Percentiles rank a stretch among this genome's conserved stretches.
Conservation (phyloP, 2,888 invertebrate genomes). For the Onthophagus sagittarius region DNA sequence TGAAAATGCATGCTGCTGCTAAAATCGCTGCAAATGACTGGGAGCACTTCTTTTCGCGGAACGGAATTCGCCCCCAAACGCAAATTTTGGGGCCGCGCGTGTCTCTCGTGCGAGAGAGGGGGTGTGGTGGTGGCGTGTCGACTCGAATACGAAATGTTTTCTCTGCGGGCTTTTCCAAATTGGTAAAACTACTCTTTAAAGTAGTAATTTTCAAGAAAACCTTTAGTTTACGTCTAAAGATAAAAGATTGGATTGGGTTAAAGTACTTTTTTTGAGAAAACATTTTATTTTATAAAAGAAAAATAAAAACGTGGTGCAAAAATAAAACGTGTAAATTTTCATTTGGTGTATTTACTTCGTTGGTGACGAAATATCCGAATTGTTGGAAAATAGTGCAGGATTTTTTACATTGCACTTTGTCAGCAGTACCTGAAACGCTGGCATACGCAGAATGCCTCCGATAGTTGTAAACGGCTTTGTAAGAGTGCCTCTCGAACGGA, state of each 20-base stretch:
- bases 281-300: neutral
- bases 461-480: slow-evolving; percentile 47
- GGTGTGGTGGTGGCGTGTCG: slow-evolving; percentile 3
- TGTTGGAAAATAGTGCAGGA: neutral
- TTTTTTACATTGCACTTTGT: neutral
- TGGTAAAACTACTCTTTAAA: neutral
- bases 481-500: slow-evolving; percentile 49
- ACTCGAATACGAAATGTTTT: slow-evolving; percentile 5
- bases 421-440: slow-evolving; percentile 36
- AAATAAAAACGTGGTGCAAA: neutral
- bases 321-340: neutral
- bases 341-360: neutral
- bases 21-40: slow-evolving; percentile 1
- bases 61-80: neutral
- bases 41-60: neutral
- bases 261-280: neutral
- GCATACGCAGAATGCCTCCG: slow-evolving; percentile 51
- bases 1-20: slow-evolving; percentile 3
- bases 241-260: neutral
- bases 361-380: neutral
- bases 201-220: neutral
- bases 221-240: neutral
- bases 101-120: neutral
- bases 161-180: neutral
- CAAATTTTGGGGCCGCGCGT: slow-evolving; percentile 1